Conservation (phyloP, 2,113 vertebrate species). For the Mus spicilegus region DNA sequence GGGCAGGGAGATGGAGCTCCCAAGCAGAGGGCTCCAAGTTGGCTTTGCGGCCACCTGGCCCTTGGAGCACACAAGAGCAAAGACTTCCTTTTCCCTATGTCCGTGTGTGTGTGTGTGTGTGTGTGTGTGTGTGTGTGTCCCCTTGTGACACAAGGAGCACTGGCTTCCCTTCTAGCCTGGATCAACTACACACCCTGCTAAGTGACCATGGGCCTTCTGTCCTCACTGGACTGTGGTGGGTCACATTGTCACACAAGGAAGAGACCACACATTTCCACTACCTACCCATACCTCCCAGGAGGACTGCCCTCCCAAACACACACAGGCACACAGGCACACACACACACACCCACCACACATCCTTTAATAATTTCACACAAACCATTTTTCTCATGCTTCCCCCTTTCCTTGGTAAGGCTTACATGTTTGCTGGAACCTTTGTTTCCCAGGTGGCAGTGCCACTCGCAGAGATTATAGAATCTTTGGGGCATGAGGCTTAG, state of each 20-base stretch:
- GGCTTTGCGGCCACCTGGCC: neutral
- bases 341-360: too few species aligned
- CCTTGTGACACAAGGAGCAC: too few species aligned
- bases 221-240: neutral
- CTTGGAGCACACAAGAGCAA: neutral
- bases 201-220: accelerated
- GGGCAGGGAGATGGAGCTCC: neutral
- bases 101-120: neutral
- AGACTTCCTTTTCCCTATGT: neutral
- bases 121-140: neutral
- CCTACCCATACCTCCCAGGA: neutral
- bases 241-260: neutral
- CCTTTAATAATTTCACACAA: neutral
- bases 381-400: neutral
- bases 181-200: neutral
- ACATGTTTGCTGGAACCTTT: neutral
- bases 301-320: neutral
- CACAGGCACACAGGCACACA: neutral
- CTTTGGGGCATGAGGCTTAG: neutral
- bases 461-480: neutral
- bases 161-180: neutral
- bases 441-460: neutral
- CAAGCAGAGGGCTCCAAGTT: neutral
- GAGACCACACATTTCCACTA: neutral
- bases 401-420: neutral